Evolutionary conservation across 1,140 invertebrate genomes (phyloP), one percentile per base, ranked within the genome.

Genomic region (Lethrus apterus): DNA sequence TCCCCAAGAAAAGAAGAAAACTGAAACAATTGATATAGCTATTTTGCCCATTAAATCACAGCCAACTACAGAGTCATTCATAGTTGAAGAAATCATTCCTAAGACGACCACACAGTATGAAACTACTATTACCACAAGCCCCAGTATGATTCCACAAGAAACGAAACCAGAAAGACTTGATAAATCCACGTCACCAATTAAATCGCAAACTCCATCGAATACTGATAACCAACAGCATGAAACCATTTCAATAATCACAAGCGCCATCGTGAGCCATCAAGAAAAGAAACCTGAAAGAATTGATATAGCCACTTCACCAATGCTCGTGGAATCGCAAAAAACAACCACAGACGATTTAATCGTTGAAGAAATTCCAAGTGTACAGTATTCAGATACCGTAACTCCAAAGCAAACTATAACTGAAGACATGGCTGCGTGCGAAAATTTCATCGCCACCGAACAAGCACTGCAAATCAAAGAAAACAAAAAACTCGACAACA

Each of bases 1-100:
- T n/a, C n/a, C n/a, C n/a, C n/a, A n/a, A n/a, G n/a, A n/a, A n/a
- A n/a, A n/a, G n/a, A n/a, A n/a, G n/a, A n/a, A n/a, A 34, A 10
- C 19, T 34, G 32, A 34, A 5, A 14, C 15, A 9, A 10, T 34
- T 21, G 20, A 21, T 13, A 21, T 21, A 23, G 13, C 35, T 11
- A 38, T 21, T 21, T 38, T 17, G 15, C 35, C 35, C n/a, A 23
- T 23, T n/a, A n/a, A n/a, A n/a, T n/a, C n/a, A n/a, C n/a, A n/a
- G n/a, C n/a, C n/a, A n/a, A n/a, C n/a, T n/a, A n/a, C n/a, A n/a
- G n/a, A n/a, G n/a, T n/a, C n/a, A n/a, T n/a, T n/a, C n/a, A n/a
- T n/a, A n/a, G n/a, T n/a, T 10, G 35, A 38, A 8, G 32, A 34
- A 34, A 10, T n/a, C n/a, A n/a, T n/a, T n/a, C n/a, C n/a, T n/a